Conservation (phyloP, 1,140 invertebrate species). For the Drosophila baimaii region DNA sequence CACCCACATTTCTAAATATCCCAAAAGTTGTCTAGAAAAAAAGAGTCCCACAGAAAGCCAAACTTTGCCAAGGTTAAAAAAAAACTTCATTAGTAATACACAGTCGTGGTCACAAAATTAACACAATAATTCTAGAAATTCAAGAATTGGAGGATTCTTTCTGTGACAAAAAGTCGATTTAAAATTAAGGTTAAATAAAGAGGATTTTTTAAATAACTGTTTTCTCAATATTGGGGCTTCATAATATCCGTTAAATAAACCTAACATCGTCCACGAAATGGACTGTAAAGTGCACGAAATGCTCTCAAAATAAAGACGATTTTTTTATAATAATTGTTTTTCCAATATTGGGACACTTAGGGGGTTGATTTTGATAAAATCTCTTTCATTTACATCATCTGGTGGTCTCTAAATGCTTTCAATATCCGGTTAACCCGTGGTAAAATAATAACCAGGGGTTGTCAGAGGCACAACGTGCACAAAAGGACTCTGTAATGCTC, state of each 20-base stretch:
- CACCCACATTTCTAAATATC: conserved; percentile 5
- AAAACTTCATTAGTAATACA: conserved; percentile 29
- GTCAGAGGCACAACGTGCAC: too few relatives aligned
- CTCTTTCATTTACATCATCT: background rate
- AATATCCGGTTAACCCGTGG: too few relatives aligned
- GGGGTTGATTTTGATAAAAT: background rate
- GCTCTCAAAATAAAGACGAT: too few relatives aligned
- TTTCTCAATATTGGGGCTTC: too few relatives aligned
- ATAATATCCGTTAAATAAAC: background rate
- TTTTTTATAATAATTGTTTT: too few relatives aligned
- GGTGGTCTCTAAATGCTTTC: background rate
- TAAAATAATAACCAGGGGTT: too few relatives aligned
- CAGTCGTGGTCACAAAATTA: conserved; percentile 12
- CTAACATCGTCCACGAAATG: background rate
- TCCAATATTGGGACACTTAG: too few relatives aligned
- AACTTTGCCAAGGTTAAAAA: conserved; percentile 36
- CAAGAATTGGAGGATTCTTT: background rate
- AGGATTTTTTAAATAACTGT: too few relatives aligned
- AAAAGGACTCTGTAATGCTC: too few relatives aligned
- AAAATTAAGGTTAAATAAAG: background rate
- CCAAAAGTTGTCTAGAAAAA: conserved; percentile 5
- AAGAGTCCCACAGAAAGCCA: background rate
- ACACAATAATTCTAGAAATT: background rate
- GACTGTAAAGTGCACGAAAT: background rate
- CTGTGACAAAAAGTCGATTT: background rate